Percentiles rank a stretch among this genome's conserved stretches.
Conservation (phyloP, 1,140 invertebrate species). For the Brachionus asplanchnoidis region DNA sequence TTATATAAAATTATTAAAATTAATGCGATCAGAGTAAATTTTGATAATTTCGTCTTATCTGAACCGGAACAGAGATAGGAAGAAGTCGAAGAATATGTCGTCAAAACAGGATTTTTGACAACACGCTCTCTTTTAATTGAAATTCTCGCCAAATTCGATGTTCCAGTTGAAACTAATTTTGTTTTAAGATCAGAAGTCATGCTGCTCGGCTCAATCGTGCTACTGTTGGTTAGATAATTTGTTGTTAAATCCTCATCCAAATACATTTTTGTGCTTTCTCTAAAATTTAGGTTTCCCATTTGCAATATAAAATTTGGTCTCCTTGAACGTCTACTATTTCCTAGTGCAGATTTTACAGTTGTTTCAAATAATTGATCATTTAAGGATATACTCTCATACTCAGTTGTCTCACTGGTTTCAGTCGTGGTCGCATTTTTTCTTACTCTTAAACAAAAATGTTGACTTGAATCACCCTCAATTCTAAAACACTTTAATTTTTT, state of each 20-base stretch:
- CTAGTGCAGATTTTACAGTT: background rate
- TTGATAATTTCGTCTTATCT: background rate
- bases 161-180: background rate
- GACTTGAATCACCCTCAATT: background rate
- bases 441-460: background rate
- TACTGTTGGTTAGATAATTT: background rate
- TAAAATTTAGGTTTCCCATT: background rate
- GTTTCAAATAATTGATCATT: background rate
- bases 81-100: background rate
- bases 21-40: background rate
- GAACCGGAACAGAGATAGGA: background rate
- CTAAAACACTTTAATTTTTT: background rate
- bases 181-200: background rate
- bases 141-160: background rate
- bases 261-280: background rate
- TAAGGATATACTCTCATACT: background rate
- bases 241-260: background rate
- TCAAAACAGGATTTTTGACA: background rate
- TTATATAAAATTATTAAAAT: background rate
- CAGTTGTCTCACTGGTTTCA: background rate
- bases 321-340: background rate
- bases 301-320: background rate
- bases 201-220: background rate
- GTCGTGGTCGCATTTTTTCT: background rate
- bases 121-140: background rate